Base-by-base conservation (phyloP, 2,888 invertebrate species). In the Latrodectus hesperus region DNA sequence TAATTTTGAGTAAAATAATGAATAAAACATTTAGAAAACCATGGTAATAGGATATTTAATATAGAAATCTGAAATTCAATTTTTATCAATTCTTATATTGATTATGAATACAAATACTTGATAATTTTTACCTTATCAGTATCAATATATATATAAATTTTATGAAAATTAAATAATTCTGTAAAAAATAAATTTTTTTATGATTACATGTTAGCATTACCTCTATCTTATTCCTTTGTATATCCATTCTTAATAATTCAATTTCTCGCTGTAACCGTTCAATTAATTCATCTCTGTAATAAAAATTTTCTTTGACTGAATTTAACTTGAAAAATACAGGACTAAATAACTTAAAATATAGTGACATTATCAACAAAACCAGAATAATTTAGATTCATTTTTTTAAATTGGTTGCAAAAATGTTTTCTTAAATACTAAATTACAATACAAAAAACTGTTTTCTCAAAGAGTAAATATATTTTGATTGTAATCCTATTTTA, bases 241-340 rank as follows among this genome's bases (percentile, higher is more conserved):
- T 93, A 92, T 97, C 96, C 90, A 94, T 95, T 90, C 95, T 94
- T 74, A 93, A 90, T 64, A 91, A 91, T 77, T 92, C 92, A 74
- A 93, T 91, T 90, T 93, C 93, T 81, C 91, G 90, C 86, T 91
- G 91, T 79, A 97, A 93, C 91, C 96, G 96, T 89, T 95, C 95
- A 90, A 97, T 97, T 70, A 97, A 93, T 88, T 94, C 94, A 92
- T 96, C 96, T 84, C 96, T 94, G 90, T 3, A 91, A 90, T 85
- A 52, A 68, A 26, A 73, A 73, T 74, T 72, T 12, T 17, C 11
- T 49, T 16, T 26, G 5, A 49, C 64, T 8, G 17, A 16, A 60
- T 22, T 38, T n/a, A 60, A 64, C 9, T 9, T 60, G 38, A 60
- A 11, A 2, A 88, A 14, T 17, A 79, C 22, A 78, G 4, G 17